Evolutionary conservation across 2,797 vertebrate genomes (phyloP).

Genomic region (Perodicticus potto): DNA sequence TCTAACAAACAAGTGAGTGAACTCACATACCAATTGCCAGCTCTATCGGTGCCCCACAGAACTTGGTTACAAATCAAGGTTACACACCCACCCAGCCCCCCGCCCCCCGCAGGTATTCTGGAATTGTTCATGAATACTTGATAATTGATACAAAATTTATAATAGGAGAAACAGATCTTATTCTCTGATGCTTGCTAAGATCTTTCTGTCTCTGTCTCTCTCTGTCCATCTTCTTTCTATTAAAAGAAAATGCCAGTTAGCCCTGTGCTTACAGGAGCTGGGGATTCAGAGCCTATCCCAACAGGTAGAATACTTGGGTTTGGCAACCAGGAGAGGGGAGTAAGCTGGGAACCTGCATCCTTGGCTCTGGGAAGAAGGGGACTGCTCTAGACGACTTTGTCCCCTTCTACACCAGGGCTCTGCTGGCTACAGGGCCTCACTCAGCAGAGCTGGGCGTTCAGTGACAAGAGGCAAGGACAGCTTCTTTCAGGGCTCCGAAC

Average conservation of each 20-base stretch:
- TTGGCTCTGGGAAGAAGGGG: not conserved
- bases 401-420: not conserved
- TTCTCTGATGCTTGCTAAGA: not conserved
- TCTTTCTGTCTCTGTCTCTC: not conserved
- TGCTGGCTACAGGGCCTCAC: not conserved
- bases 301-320: not conserved
- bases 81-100: not conserved
- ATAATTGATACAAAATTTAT: not conserved
- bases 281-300: not conserved
- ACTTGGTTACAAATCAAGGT: not conserved
- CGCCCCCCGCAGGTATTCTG: accelerated
- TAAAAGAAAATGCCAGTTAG: not conserved
- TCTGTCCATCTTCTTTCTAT: not conserved
- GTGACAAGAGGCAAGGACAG: not conserved
- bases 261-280: not conserved
- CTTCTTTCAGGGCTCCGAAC: not conserved
- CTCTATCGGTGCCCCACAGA: not conserved
- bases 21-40: not conserved
- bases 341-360: not conserved
- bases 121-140: not conserved
- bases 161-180: not conserved
- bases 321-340: not conserved
- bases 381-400: not conserved
- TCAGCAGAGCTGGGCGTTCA: not conserved
- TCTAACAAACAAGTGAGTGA: not conserved